A percentile compares a stretch with the other conserved stretches of the same genome.
Conservation (phyloP, 2,113 vertebrate genomes). For the Vireo altiloquus region DNA sequence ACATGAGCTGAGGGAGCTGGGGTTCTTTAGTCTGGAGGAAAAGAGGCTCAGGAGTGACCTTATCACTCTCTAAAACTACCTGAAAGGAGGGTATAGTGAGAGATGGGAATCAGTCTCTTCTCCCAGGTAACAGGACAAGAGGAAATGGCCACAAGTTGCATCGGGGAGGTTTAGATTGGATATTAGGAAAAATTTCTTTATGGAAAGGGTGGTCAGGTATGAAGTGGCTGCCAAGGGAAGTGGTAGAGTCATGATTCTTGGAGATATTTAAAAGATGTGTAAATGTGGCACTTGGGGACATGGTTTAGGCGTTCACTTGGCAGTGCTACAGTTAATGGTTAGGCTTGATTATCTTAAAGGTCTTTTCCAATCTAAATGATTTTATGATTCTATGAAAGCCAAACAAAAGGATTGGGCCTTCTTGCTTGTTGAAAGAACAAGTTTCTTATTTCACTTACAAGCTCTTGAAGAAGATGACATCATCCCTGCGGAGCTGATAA, state of each 20-base stretch:
- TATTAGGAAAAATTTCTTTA: neutral
- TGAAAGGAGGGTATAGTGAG: neutral
- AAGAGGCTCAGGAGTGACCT: neutral
- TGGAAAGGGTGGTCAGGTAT: neutral
- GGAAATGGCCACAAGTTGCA: neutral
- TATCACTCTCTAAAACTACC: neutral
- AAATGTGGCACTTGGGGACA: neutral
- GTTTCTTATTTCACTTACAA: constrained; percentile 18
- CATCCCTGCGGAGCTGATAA: neutral
- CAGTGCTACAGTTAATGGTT: neutral
- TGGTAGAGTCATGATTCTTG: neutral
- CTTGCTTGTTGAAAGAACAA: neutral
- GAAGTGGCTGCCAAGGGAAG: neutral
- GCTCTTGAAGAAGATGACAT: neutral
- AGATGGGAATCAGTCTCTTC: neutral
- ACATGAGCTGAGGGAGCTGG: neutral
- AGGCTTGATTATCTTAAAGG: neutral
- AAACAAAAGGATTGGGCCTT: neutral
- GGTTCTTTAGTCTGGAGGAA: neutral
- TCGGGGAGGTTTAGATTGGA: neutral
- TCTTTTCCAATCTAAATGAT: neutral
- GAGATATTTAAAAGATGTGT: neutral
- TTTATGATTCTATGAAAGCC: neutral
- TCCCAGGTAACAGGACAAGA: neutral
- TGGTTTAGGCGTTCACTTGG: neutral